phyloP scores from a whole-genome alignment of 2,797 vertebrate species.

The Sebastes flavidus region DNA sequence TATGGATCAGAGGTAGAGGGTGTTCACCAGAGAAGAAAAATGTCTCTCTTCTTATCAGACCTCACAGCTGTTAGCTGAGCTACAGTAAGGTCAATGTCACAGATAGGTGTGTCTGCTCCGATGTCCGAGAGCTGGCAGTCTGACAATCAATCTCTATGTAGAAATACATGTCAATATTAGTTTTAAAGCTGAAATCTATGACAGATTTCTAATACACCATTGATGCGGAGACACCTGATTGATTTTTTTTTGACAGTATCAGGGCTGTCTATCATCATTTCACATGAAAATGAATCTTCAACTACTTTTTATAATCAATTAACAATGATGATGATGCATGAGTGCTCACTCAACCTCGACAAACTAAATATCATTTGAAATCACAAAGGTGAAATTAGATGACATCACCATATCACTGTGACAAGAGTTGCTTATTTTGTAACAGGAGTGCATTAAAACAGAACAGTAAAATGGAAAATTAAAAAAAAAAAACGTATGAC shows the following conservation, averaged over 20 bases:
- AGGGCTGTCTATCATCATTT: neutral
- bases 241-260: neutral
- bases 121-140: conserved; percentile 6
- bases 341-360: neutral
- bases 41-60: conserved; percentile 35
- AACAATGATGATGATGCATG: neutral
- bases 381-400: neutral
- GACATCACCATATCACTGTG: neutral
- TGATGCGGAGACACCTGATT: neutral
- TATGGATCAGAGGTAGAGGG: conserved; percentile 17
- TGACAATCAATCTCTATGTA: conserved; percentile 31
- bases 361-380: neutral
- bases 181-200: neutral
- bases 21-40: conserved; percentile 18
- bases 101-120: conserved; percentile 16
- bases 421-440: neutral
- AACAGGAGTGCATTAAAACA: neutral
- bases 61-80: conserved; percentile 27
- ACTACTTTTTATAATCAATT: neutral
- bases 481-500: too few relatives aligned
- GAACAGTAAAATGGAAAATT: neutral
- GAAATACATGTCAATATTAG: neutral
- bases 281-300: neutral
- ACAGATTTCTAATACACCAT: neutral
- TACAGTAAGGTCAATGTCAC: conserved; percentile 38